A percentile compares a stretch with the other conserved stretches of the same genome.
Evolutionary conservation across 2,113 vertebrate species (phyloP).

Genomic region (Nestor notabilis): DNA sequence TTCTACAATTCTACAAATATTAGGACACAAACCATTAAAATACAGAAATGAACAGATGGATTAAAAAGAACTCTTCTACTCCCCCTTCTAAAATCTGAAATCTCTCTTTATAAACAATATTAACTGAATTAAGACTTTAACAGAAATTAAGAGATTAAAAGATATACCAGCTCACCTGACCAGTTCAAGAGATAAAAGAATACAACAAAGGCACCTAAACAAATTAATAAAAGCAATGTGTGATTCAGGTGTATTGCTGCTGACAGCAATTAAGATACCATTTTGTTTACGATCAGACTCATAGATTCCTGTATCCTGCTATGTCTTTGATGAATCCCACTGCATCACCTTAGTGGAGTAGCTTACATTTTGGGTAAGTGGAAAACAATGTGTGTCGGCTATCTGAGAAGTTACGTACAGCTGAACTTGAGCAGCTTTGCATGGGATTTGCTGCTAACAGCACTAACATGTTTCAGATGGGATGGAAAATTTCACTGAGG

Average conservation of each 20-base stretch:
- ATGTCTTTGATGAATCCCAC: not conserved
- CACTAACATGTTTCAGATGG: not conserved
- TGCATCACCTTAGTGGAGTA: not conserved
- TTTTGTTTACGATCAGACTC: not conserved
- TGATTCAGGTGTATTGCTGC: fast-evolving
- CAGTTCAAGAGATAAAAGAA: not conserved
- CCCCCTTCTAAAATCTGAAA: not conserved
- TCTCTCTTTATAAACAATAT: not conserved
- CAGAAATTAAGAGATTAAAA: not conserved
- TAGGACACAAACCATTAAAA: not conserved
- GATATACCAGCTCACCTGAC: not conserved
- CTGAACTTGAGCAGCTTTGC: not conserved
- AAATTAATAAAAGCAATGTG: not conserved
- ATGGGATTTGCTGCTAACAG: not conserved
- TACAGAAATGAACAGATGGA: fast-evolving
- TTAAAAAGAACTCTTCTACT: not conserved
- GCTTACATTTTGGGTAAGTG: not conserved
- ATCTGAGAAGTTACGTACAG: not conserved
- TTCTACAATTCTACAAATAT: not conserved
- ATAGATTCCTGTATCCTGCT: not conserved
- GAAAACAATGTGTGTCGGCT: fast-evolving
- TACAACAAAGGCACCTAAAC: not conserved
- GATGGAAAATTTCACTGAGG: not conserved
- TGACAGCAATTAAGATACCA: not conserved
- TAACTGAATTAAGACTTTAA: not conserved